These are phyloP conservation scores for Dendrolimus kikuchii DNA, from an alignment of 1,140 invertebrate species.

Conservation along the genomic window DNA sequence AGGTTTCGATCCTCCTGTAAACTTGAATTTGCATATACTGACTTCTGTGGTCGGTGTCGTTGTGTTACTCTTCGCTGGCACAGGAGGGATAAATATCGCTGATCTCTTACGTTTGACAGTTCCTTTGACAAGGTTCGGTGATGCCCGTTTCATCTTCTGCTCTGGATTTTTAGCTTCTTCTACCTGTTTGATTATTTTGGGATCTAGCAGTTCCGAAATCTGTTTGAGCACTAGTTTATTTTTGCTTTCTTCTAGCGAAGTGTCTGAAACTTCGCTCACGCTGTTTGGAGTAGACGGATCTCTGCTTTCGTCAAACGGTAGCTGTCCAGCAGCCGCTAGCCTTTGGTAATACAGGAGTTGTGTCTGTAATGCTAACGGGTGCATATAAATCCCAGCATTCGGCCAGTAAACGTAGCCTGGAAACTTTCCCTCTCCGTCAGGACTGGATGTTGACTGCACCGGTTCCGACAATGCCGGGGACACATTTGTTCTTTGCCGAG, in stretches of 20 bases:
- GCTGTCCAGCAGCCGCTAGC: slow-evolving; percentile 69
- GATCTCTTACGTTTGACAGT: slow-evolving; percentile 83
- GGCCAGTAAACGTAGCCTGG: slow-evolving; percentile 79
- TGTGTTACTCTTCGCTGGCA: slow-evolving; percentile 78
- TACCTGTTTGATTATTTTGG: slow-evolving; percentile 53
- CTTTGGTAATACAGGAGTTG: slow-evolving; percentile 83
- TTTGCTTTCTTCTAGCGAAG: slow-evolving; percentile 43
- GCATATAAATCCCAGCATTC: slow-evolving; percentile 79
- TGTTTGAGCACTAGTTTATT: slow-evolving; percentile 60
- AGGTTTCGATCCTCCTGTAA: slow-evolving; percentile 89
- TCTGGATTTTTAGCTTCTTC: slow-evolving; percentile 41
- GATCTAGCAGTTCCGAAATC: slow-evolving; percentile 62
- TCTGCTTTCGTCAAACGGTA: slow-evolving; percentile 36
- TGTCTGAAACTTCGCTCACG: slow-evolving; percentile 31
- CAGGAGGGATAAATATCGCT: slow-evolving; percentile 86
- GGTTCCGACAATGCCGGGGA: slow-evolving; percentile 62
- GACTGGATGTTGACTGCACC: slow-evolving; percentile 72
- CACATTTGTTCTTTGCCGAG: slow-evolving; percentile 28
- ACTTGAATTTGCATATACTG: slow-evolving; percentile 94
- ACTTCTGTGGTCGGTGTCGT: slow-evolving; percentile 85
- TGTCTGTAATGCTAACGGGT: slow-evolving; percentile 81
- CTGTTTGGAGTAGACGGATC: slow-evolving; percentile 32
- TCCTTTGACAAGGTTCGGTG: slow-evolving; percentile 41
- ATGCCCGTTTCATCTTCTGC: slow-evolving; percentile 40
- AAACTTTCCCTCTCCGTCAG: slow-evolving; percentile 44